Percentiles rank a stretch among this genome's conserved stretches.
These are phyloP conservation scores for Berghia stephanieae DNA, from an alignment of 1,140 invertebrate species.

Conservation along the genomic window DNA sequence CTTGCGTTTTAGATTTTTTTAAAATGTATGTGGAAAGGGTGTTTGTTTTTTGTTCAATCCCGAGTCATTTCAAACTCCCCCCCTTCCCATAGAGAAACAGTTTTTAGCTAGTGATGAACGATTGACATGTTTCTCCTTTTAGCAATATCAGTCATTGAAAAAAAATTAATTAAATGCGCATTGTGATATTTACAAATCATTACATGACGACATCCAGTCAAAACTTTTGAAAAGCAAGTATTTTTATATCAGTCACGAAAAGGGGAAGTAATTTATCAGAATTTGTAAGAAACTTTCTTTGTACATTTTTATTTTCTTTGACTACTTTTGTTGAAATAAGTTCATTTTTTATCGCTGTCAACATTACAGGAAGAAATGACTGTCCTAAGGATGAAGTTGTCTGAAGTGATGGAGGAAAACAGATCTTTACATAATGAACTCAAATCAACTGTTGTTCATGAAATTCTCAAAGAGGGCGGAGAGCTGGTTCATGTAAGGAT, in stretches of 20 bases:
- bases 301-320: background rate
- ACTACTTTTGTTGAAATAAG: background rate
- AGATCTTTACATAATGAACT: slow-evolving; percentile 47
- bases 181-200: background rate
- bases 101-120: no score
- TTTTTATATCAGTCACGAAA: no score
- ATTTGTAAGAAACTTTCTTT: background rate
- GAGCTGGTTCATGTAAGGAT: slow-evolving; percentile 38
- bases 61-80: no score
- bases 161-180: no score
- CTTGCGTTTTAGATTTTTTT: no score
- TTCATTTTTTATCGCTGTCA: background rate
- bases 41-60: no score
- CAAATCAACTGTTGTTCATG: slow-evolving; percentile 53
- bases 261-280: no score
- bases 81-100: no score
- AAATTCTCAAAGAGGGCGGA: slow-evolving; percentile 48
- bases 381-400: slow-evolving; percentile 45
- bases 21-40: no score
- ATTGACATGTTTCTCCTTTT: no score
- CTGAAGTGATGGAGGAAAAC: slow-evolving; percentile 51
- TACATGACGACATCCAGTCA: background rate
- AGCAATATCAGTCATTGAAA: no score
- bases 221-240: background rate
- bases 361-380: slow-evolving; percentile 49